Evolutionary conservation across 1,140 invertebrate species (phyloP), one percentile per base, ranked within the genome.

Genomic region (Apolygus lucorum): DNA sequence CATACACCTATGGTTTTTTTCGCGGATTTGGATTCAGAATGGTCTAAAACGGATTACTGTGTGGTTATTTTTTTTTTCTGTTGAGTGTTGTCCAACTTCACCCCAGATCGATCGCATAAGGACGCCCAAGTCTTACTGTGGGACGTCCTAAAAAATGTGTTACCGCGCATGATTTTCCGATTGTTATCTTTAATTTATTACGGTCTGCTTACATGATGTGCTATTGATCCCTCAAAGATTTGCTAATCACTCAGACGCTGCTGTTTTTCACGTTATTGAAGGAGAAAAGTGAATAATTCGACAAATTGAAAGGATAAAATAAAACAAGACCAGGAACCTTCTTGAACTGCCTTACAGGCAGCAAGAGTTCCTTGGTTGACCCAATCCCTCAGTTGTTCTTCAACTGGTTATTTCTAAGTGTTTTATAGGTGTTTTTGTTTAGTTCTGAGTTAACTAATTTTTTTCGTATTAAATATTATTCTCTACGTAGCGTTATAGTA

Each of bases 151-250:
- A n/a, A n/a, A n/a, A n/a, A n/a, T n/a, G n/a, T n/a, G n/a, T n/a
- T n/a, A n/a, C 34, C 34, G 34, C 4, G 34, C 34, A 8, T 42
- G 34, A 42, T n/a, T n/a, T 42, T 42, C 34, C 34, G 34, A 42
- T 42, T 42, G 4, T 42, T 8, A 42, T 42, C 34, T 42, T 42
- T 42, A 4, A 4, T 42, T 42, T 8, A 8, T 42, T 76, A n/a
- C 76, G 75, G 75, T 74, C 72, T 73, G 68, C 65, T 73, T 68
- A 67, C n/a, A n/a, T 72, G 68, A 72, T 72, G 75, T 68, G 67
- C 74, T 71, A 72, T 71, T 68, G 67, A 72, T 27, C 28, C 17
- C 59, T n/a, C 21, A 42, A 42, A n/a, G 34, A 42, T 42, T 17
- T 42, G 34, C 34, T 42, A 17, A n/a, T n/a, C n/a, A n/a, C 17